phyloP scores from a whole-genome alignment of 2,888 invertebrate species.

The Dryococelus australis region DNA sequence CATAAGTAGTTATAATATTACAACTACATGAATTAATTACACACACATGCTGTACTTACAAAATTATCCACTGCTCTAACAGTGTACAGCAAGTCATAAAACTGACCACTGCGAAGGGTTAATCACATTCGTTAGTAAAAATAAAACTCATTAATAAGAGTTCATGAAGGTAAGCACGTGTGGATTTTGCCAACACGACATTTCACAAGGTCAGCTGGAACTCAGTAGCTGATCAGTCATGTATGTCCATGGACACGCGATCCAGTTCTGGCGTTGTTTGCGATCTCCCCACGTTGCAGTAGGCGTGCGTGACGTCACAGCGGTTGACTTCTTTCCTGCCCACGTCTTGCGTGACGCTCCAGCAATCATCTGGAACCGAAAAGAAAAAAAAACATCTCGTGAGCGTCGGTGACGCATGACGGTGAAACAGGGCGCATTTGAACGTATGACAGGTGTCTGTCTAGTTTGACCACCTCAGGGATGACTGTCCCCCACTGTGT shows the following conservation, averaged over 20 bases:
- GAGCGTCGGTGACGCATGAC: background rate
- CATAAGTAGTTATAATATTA: too few species aligned
- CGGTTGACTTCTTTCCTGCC: background rate
- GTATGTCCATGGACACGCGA: background rate
- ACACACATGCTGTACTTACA: background rate
- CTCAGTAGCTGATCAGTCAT: background rate
- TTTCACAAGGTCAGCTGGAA: background rate
- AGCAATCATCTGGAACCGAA: background rate
- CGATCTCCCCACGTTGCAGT: background rate
- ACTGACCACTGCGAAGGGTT: background rate
- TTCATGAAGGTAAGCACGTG: background rate
- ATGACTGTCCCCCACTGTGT: too few species aligned
- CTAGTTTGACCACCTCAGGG: too few species aligned
- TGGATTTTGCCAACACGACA: background rate
- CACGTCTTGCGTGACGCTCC: background rate
- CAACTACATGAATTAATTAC: too few species aligned
- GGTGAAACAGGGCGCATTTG: too few species aligned
- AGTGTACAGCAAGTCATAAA: background rate
- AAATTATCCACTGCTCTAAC: background rate
- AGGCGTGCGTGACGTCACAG: background rate
- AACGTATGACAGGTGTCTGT: too few species aligned
- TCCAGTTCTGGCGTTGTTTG: background rate
- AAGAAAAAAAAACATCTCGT: background rate
- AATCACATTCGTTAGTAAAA: background rate
- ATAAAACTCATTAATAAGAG: too few species aligned